Conservation (phyloP, 2,113 vertebrate genomes). For the Acanthochromis polyacanthus region DNA sequence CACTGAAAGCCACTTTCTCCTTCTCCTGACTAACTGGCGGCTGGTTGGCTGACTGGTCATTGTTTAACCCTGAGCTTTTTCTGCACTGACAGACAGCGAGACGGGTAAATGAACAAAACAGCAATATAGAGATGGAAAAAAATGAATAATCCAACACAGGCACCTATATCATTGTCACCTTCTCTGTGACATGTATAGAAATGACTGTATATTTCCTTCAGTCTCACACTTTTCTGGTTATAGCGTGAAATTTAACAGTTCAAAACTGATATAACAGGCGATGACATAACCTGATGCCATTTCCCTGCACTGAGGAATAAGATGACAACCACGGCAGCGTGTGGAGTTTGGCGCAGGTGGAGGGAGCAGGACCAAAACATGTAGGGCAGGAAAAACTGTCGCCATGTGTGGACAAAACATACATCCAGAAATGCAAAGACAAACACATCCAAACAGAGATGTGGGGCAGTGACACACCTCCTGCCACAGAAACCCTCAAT, state of each 20-base stretch:
- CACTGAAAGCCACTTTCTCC: slow-evolving; percentile 81
- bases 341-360: slow-evolving; percentile 41
- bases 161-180: slow-evolving; percentile 3
- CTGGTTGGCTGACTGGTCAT: slow-evolving; percentile 52
- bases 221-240: slow-evolving; percentile 35
- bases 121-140: background rate
- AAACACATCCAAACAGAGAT: slow-evolving; percentile 41
- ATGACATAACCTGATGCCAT: slow-evolving; percentile 60
- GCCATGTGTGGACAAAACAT: background rate
- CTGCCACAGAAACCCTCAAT: slow-evolving; percentile 47
- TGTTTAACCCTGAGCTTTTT: slow-evolving; percentile 62
- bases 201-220: background rate
- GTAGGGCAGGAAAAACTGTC: background rate
- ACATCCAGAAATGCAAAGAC: background rate
- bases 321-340: slow-evolving; percentile 40
- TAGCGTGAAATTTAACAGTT: slow-evolving; percentile 54
- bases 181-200: slow-evolving; percentile 9
- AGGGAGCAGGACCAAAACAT: slow-evolving; percentile 6
- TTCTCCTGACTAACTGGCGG: slow-evolving; percentile 54
- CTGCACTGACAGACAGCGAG: slow-evolving; percentile 44
- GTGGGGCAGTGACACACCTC: slow-evolving; percentile 44
- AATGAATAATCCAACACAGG: background rate
- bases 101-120: slow-evolving; percentile 19
- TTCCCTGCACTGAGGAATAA: slow-evolving; percentile 24
- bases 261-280: slow-evolving; percentile 30